Evolutionary conservation across 2,888 invertebrate genomes (phyloP).

Genomic region (Oscheius sp.): DNA sequence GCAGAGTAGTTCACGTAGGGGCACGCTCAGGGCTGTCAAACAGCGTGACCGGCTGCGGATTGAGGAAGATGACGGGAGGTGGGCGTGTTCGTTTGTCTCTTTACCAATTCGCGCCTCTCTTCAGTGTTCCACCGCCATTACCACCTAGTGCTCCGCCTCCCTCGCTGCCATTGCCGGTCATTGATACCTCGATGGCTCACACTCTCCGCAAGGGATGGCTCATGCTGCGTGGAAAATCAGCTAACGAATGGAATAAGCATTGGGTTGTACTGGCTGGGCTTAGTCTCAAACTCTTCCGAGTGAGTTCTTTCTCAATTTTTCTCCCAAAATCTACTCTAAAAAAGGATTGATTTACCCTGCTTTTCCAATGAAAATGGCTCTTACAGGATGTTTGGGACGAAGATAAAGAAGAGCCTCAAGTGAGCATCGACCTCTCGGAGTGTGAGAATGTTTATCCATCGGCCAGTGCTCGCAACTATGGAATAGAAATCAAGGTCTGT

Average conservation of each 20-base stretch:
- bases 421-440: conserved; percentile 65
- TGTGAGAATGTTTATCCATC: conserved; percentile 69
- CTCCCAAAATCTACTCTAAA: conserved; percentile 19
- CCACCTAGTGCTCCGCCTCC: conserved; percentile 17
- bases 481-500: conserved; percentile 67
- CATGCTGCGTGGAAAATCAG: conserved; percentile 66
- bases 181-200: conserved; percentile 63
- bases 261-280: conserved; percentile 70
- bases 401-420: conserved; percentile 60
- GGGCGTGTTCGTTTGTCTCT: background rate
- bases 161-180: conserved; percentile 34
- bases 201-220: conserved; percentile 70
- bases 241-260: conserved; percentile 68
- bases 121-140: conserved; percentile 20
- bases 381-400: conserved; percentile 67
- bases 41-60: conserved; percentile 30
- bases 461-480: conserved; percentile 65
- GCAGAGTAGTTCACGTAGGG: conserved; percentile 35
- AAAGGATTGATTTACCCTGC: background rate
- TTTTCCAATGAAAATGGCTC: background rate
- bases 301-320: background rate
- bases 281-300: conserved; percentile 65
- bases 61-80: conserved; percentile 20
- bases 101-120: background rate
- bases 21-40: conserved; percentile 52